Percentiles rank a stretch among this genome's conserved stretches.
These are phyloP conservation scores for Epizoanthus ramosus DNA, from an alignment of 92 coral and sea anemone species.

Conservation along the genomic window DNA sequence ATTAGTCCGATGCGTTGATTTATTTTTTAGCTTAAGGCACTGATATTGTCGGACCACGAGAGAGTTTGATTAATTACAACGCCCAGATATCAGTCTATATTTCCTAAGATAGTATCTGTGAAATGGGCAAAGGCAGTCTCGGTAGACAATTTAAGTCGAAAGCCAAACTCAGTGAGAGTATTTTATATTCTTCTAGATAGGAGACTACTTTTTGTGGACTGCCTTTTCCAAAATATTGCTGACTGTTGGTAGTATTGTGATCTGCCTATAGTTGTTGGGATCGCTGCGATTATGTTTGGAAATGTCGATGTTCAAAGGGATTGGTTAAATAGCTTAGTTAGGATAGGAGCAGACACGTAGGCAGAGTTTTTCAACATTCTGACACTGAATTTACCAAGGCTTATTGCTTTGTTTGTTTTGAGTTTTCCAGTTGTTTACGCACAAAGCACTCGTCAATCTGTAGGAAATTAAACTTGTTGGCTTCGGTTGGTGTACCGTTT, in stretches of 20 bases:
- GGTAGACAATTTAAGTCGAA: conserved; percentile 24
- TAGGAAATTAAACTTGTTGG: background rate
- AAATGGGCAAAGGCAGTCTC: conserved; percentile 43
- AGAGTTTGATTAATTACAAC: no score
- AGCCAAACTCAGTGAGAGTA: conserved; percentile 30
- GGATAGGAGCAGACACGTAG: background rate
- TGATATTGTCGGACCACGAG: background rate
- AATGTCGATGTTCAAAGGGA: conserved; percentile 2
- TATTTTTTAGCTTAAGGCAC: background rate
- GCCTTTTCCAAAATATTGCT: conserved; percentile 49
- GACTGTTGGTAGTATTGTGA: conserved; percentile 46
- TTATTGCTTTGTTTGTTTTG: conserved; percentile 26
- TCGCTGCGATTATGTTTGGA: conserved; percentile 23
- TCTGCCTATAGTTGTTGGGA: conserved; percentile 52
- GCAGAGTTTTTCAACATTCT: conserved; percentile 26
- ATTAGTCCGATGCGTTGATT: conserved; percentile 13
- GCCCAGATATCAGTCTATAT: background rate
- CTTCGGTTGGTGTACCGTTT: no score
- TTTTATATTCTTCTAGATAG: background rate
- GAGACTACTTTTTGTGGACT: conserved; percentile 32
- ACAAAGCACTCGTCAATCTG: conserved; percentile 6
- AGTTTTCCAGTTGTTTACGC: conserved; percentile 6
- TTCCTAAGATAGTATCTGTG: conserved; percentile 44
- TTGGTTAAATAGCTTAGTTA: conserved; percentile 4
- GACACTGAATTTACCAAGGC: conserved; percentile 26